Evolutionary conservation across 1,140 invertebrate species (phyloP).

Genomic region (Pentalonia nigronervosa): DNA sequence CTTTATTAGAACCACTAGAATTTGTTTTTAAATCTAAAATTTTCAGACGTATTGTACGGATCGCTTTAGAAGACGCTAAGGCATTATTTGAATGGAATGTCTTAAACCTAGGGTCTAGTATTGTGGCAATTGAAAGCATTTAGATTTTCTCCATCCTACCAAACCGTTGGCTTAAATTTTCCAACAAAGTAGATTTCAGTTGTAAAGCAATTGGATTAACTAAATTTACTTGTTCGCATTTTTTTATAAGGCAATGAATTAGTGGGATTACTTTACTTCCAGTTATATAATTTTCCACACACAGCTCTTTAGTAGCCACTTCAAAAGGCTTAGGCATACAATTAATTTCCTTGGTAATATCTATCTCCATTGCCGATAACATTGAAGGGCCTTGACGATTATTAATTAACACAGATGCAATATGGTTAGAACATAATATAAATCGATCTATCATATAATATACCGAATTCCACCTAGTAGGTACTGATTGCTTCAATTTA

Average conservation of each 20-base stretch:
- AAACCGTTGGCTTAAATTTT: background rate
- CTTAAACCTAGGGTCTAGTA: background rate
- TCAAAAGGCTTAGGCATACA: background rate
- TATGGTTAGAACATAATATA: conserved; percentile 57
- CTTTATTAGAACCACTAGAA: background rate
- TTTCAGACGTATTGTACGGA: background rate
- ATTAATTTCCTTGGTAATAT: no score
- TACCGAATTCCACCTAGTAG: conserved; percentile 62
- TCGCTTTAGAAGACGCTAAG: background rate
- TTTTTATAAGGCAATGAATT: background rate
- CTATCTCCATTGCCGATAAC: background rate
- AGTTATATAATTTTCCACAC: background rate
- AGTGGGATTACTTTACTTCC: background rate
- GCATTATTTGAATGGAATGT: background rate
- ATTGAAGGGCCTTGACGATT: conserved; percentile 47
- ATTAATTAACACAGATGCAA: conserved; percentile 47
- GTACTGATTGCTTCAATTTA: no score
- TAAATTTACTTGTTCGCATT: background rate
- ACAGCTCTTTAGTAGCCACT: background rate
- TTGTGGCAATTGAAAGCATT: background rate
- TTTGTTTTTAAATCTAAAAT: background rate
- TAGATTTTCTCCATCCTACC: conserved; percentile 36
- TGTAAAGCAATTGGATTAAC: background rate
- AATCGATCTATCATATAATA: conserved; percentile 62
- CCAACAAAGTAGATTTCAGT: background rate